Base-by-base conservation (phyloP, 2,113 vertebrate species). In the Caloenas nicobarica region DNA sequence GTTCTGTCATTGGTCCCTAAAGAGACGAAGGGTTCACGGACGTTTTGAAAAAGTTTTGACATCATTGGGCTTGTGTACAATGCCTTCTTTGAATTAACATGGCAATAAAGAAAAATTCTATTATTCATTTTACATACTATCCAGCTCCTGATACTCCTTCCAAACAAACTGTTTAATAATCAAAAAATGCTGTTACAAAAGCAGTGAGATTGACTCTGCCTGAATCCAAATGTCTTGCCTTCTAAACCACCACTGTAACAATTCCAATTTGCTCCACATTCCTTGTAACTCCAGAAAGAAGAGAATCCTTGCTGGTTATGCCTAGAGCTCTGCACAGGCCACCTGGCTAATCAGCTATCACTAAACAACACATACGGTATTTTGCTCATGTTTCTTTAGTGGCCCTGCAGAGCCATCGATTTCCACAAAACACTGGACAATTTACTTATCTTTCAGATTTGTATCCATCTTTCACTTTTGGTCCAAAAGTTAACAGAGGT, bases 251-350 rank as follows among this genome's bases (percentile, higher is more conserved):
- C 10, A 22, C 33, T 19, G 4, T 50, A 77, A 77, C 5, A 68
- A 81, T 25, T 28, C 33, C 2, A 10, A 46, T 62, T 57, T 86
- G 71, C 15, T 40, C 33, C 24, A 71, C 11, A 22, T 66, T 77
- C 12, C 17, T 40, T 66, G 0, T 10, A 61, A 85, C 16, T 81
- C 19, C 51, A 76, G 1, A 0, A 34, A 66, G 28, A 17, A 76
- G 14, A 71, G 14, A 42, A 71, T 8, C 9, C 10, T 10, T 42
- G 17, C 24, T 50, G 11, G 24, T 64, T 57, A 51, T 10, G 6
- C 25, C 25, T 11, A 5, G 15, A 25, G 62, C 25, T 69, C 62
- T 34, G 24, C 0, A 4, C 15, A 48, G 40, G 14, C 61, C n/a
- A 28, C 15, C 5, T 22, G 24, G 17, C 22, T 33, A 23, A 44